Evolutionary conservation across 2,888 invertebrate species (phyloP).

Genomic region (Chrysina gloriosa): DNA sequence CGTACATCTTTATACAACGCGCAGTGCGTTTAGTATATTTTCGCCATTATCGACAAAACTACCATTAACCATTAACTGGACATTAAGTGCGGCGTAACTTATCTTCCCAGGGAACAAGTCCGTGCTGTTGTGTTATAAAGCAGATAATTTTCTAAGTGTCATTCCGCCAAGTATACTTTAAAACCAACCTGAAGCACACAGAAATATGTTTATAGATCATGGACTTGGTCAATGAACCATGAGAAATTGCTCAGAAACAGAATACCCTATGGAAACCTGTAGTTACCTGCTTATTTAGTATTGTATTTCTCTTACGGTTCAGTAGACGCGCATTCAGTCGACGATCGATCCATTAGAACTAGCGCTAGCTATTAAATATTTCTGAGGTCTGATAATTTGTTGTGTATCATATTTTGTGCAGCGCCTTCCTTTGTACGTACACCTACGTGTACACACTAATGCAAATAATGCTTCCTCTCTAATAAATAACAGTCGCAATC

Average conservation of each 20-base stretch:
- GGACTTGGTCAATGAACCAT: conserved; percentile 50
- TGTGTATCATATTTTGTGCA: not conserved
- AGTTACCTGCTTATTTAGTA: conserved; percentile 50
- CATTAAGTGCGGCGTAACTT: conserved; percentile 1
- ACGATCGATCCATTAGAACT: conserved; percentile 26
- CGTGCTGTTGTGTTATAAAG: not conserved
- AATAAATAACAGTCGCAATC: conserved; percentile 2
- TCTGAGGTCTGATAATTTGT: conserved; percentile 9
- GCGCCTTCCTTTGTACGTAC: not conserved
- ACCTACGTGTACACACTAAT: not conserved
- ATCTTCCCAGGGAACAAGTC: conserved; percentile 22
- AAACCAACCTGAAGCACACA: conserved; percentile 23
- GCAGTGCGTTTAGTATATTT: conserved; percentile 12
- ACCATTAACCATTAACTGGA: conserved; percentile 11
- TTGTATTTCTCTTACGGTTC: conserved; percentile 50
- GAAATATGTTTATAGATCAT: conserved; percentile 42
- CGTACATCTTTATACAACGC: conserved; percentile 7
- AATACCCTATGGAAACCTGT: conserved; percentile 45
- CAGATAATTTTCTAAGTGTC: conserved; percentile 29
- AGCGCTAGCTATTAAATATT: conserved; percentile 21
- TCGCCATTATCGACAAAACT: conserved; percentile 8
- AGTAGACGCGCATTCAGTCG: conserved; percentile 24
- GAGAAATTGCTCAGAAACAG: conserved; percentile 44
- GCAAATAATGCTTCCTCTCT: not conserved
- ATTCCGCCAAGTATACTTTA: not conserved